Conservation (phyloP, 2,888 invertebrate genomes). For the Antheraea yamamai region DNA sequence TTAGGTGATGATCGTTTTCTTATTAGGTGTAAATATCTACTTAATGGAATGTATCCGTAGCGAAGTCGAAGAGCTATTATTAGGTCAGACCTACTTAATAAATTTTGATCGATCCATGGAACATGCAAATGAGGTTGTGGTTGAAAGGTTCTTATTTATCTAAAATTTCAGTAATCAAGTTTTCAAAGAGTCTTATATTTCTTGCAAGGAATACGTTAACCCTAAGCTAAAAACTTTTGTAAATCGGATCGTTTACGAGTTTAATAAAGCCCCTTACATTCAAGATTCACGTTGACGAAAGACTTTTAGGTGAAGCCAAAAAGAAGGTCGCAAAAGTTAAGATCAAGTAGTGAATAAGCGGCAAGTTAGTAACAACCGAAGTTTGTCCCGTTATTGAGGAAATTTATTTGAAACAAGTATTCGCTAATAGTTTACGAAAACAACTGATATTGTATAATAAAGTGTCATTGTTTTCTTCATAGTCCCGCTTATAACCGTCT, state of each 20-base stretch:
- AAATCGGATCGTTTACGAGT: neutral
- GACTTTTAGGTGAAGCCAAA: neutral
- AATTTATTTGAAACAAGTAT: slow-evolving; percentile 1
- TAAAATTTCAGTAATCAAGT: no score
- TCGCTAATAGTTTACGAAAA: slow-evolving; percentile 3
- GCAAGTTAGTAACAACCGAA: slow-evolving; percentile 13
- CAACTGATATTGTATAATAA: neutral
- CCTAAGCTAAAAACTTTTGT: neutral
- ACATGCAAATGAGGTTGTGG: no score
- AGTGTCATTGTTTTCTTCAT: neutral
- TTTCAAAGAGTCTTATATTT: no score
- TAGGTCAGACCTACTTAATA: no score
- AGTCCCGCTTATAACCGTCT: neutral
- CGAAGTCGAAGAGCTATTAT: no score
- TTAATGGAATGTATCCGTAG: no score
- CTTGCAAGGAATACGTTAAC: no score
- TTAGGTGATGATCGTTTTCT: no score
- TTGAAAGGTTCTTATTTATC: no score
- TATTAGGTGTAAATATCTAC: no score
- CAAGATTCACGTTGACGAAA: neutral
- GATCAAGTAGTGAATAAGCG: neutral
- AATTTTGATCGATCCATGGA: no score
- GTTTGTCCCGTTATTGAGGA: slow-evolving; percentile 9
- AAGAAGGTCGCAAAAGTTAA: neutral
- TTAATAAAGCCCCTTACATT: neutral